Conservation (phyloP, 2,888 invertebrate species). For the Rugalucina vietnamica region DNA sequence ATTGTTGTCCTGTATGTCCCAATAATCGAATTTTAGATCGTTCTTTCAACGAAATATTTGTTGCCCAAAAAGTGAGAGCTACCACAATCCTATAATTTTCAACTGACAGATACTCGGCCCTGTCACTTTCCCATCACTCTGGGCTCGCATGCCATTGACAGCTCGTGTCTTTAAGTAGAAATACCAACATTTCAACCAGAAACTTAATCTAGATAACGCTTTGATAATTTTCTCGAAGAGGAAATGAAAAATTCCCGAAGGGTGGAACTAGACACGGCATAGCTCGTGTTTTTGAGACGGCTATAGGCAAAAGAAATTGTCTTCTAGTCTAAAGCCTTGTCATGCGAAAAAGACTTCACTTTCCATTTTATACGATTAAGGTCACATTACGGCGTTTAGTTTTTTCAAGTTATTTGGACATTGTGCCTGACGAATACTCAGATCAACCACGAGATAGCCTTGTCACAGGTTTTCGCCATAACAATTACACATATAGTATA, state of each 20-base stretch:
- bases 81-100: too few relatives aligned
- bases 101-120: neutral
- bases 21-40: too few relatives aligned
- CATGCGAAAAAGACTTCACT: too few relatives aligned
- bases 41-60: too few relatives aligned
- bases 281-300: neutral
- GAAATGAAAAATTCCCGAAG: conserved; percentile 8
- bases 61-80: too few relatives aligned
- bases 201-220: conserved; percentile 7
- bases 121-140: neutral
- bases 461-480: too few relatives aligned
- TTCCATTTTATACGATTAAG: too few relatives aligned
- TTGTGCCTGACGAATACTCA: neutral
- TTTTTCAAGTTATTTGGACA: neutral
- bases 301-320: neutral
- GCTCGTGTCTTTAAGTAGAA: neutral
- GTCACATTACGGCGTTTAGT: neutral
- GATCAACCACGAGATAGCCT: neutral
- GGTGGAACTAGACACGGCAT: neutral
- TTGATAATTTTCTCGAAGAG: neutral
- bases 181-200: conserved; percentile 3
- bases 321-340: too few relatives aligned
- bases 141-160: neutral
- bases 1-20: too few relatives aligned
- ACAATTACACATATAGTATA: too few relatives aligned